A percentile compares a stretch with the other conserved stretches of the same genome.
These are phyloP conservation scores for Thalassaphorura encarpata DNA, from an alignment of 1,140 invertebrate species.

Conservation along the genomic window DNA sequence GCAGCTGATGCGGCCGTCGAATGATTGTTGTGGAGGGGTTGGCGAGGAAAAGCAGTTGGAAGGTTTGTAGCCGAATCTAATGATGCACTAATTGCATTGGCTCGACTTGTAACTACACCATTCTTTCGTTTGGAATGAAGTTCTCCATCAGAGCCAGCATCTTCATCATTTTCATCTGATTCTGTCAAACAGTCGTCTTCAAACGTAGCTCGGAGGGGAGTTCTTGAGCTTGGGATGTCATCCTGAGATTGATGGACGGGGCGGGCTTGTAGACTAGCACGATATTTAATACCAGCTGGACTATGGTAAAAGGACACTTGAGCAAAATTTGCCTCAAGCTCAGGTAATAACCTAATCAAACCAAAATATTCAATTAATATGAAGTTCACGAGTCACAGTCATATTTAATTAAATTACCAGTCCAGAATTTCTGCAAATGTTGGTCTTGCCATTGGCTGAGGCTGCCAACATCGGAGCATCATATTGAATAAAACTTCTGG, in stretches of 20 bases:
- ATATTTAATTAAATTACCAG: conserved; percentile 25
- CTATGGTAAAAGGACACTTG: conserved; percentile 69
- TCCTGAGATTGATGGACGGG: conserved; percentile 8
- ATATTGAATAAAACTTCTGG: conserved; percentile 76
- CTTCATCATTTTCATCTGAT: conserved; percentile 4
- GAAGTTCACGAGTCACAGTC: neutral
- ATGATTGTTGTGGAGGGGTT: too few relatives aligned
- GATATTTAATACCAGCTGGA: conserved; percentile 48
- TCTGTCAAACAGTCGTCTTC: conserved; percentile 3
- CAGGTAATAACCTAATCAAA: conserved; percentile 38
- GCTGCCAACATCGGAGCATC: conserved; percentile 83
- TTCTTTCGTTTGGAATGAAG: neutral
- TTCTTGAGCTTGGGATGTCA: neutral
- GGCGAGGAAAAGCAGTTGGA: too few relatives aligned
- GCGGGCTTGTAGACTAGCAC: conserved; percentile 33
- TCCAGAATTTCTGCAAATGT: conserved; percentile 69
- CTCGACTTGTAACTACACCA: too few relatives aligned
- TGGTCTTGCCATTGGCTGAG: conserved; percentile 60
- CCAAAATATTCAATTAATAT: too few relatives aligned
- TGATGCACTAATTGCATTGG: too few relatives aligned
- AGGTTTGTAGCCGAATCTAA: too few relatives aligned
- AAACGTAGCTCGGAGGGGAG: conserved; percentile 10
- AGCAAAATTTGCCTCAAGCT: conserved; percentile 47
- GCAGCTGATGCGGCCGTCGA: too few relatives aligned
- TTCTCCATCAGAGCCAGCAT: conserved; percentile 1